Base-by-base conservation (phyloP, 23 tunicate species). In the Trididemnum clinides region DNA sequence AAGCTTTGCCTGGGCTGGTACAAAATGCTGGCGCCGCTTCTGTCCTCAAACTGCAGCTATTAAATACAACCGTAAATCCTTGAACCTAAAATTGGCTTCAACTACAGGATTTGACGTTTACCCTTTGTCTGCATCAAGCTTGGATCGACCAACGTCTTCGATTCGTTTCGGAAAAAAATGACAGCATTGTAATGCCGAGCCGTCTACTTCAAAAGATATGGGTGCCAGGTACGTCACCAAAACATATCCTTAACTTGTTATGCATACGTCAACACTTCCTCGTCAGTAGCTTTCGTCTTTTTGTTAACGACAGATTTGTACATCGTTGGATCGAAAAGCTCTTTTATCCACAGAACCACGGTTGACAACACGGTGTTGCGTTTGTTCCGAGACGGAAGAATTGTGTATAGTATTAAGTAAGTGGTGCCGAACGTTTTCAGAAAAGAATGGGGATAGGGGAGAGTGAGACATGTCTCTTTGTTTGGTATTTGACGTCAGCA, bases 321-420 rank as follows among this genome's bases (percentile, higher is more conserved):
- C 88, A 65, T 95, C 44, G 90, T 89, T 72, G 98, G 98, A 18
- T 90, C 98, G 7, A 95, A 95, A 59, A 90, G 85, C 31, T 85
- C 90, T 6, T 91, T 91, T 80, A 79, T 86, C 15, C 96, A 91
- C 77, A 21, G 34, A 33, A 91, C 96, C 2, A 91, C 96, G 3
- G 90, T 91, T 18, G 96, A 91, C 18, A 91, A 91, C 58, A 76
- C 80, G n/a, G 83, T 91, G 28, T 62, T 91, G 72, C 57, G 96
- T 39, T 50, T 91, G 58, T 91, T 73, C 65, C 71, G 33, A 44
- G 57, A 86, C 50, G 96, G 96, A 62, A 86, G 73, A n/a, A 82
- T 91, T 7, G 57, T 84, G 50, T 91, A 91, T 83, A 81, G 78
- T 66, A 83, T 88, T 0, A 91, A 86, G 96, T 91, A 50, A 26